Evolutionary conservation across 1,140 invertebrate species (phyloP).

Genomic region (Zaprionus gabonicus): DNA sequence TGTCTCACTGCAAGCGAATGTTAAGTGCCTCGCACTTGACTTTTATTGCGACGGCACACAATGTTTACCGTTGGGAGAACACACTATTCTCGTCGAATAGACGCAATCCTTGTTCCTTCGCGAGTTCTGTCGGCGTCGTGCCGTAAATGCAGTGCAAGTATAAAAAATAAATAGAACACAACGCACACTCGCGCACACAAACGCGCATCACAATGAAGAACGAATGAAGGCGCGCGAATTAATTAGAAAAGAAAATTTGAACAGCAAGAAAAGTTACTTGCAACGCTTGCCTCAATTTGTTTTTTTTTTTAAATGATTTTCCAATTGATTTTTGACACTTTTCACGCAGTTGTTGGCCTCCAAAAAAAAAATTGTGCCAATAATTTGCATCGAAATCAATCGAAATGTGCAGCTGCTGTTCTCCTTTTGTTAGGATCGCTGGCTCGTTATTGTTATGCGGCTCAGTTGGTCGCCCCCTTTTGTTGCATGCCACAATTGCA

Average conservation of each 20-base stretch:
- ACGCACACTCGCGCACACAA: slow-evolving; percentile 36
- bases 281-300: background rate
- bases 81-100: background rate
- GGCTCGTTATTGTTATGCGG: slow-evolving; percentile 15
- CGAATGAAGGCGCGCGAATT: background rate
- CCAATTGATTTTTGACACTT: slow-evolving; percentile 40
- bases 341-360: slow-evolving; percentile 17
- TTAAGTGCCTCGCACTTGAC: slow-evolving; percentile 58
- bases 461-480: slow-evolving; percentile 7
- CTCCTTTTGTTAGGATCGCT: slow-evolving; percentile 7
- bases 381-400: slow-evolving; percentile 34
- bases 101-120: background rate
- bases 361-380: slow-evolving; percentile 7
- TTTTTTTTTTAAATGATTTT: slow-evolving; percentile 14
- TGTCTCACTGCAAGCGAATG: slow-evolving; percentile 17
- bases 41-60: slow-evolving; percentile 64
- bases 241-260: slow-evolving; percentile 37
- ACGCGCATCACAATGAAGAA: slow-evolving; percentile 51
- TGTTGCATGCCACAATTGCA: slow-evolving; percentile 34
- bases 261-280: slow-evolving; percentile 4
- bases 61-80: slow-evolving; percentile 38
- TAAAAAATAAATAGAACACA: slow-evolving; percentile 68
- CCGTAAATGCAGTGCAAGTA: slow-evolving; percentile 33
- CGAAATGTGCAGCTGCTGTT: slow-evolving; percentile 28
- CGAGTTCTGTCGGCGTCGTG: background rate